phyloP scores from a whole-genome alignment of 1,140 invertebrate species.

The Eriosoma lanigerum region DNA sequence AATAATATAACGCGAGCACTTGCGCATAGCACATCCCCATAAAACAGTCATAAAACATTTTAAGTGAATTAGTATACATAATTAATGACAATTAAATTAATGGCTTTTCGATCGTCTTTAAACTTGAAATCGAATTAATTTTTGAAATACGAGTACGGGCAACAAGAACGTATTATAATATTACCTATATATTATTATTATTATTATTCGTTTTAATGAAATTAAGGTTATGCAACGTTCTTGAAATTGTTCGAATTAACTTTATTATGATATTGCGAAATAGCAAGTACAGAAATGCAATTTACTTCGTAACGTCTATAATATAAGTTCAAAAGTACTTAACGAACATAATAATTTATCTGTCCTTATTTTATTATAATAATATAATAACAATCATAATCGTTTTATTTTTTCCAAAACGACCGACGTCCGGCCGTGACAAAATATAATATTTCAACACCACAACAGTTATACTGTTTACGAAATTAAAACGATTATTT shows the following conservation, averaged over 20 bases:
- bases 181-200: too few species aligned
- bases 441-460: not conserved
- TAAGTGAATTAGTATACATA: not conserved
- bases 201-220: not conserved
- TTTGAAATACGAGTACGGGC: not conserved
- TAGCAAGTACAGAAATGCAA: not conserved
- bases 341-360: not conserved
- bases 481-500: not conserved
- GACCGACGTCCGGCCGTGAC: not conserved
- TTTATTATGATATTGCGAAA: not conserved
- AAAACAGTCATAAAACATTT: too few species aligned
- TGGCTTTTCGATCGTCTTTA: not conserved
- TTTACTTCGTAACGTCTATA: not conserved
- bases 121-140: not conserved
- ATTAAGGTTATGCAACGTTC: constrained; percentile 2
- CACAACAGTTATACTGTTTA: not conserved
- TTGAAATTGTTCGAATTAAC: not conserved
- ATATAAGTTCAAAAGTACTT: constrained; percentile 1
- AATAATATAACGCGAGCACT: too few species aligned
- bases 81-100: not conserved
- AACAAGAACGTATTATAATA: not conserved
- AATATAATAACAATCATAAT: not conserved
- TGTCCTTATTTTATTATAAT: not conserved
- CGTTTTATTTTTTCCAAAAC: not conserved
- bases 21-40: too few species aligned